Conservation (phyloP, 2,113 vertebrate species). For the Dolichotis patagonum region DNA sequence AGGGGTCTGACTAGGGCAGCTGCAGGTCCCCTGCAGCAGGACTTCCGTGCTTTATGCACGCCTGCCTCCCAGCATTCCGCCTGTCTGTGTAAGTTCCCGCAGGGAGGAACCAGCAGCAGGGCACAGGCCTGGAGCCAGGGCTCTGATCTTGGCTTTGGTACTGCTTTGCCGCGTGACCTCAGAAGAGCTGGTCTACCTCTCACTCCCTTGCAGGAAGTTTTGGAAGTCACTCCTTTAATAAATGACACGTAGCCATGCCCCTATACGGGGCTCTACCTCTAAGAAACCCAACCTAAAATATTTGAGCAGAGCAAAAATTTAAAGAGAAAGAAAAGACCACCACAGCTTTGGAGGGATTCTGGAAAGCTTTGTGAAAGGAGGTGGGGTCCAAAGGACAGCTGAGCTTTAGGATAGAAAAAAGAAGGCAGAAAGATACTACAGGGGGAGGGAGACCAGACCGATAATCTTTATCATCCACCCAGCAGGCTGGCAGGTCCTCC, state of each 20-base stretch:
- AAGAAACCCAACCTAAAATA: slow-evolving; percentile 12
- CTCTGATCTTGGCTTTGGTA: slow-evolving; percentile 21
- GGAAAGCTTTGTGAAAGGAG: not conserved
- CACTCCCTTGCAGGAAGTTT: not conserved
- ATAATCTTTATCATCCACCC: not conserved
- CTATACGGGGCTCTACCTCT: not conserved
- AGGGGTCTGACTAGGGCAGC: not conserved
- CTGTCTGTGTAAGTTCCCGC: slow-evolving; percentile 10
- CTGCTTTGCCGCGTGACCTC: not conserved
- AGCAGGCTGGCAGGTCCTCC: not conserved
- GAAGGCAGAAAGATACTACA: not conserved
- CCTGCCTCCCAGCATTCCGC: not conserved
- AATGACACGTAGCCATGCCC: not conserved
- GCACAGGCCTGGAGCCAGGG: not conserved
- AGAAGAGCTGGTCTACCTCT: not conserved
- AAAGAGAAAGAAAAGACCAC: not conserved
- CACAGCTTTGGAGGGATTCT: not conserved
- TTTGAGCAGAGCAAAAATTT: not conserved
- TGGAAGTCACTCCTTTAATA: not conserved
- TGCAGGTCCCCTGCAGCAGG: not conserved
- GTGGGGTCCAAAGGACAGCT: not conserved
- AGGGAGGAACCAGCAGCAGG: not conserved
- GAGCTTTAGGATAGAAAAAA: not conserved
- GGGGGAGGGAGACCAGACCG: not conserved
- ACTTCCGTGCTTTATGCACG: not conserved